phyloP scores from a whole-genome alignment of 2,797 vertebrate genomes.

The Lycodopsis pacificus region DNA sequence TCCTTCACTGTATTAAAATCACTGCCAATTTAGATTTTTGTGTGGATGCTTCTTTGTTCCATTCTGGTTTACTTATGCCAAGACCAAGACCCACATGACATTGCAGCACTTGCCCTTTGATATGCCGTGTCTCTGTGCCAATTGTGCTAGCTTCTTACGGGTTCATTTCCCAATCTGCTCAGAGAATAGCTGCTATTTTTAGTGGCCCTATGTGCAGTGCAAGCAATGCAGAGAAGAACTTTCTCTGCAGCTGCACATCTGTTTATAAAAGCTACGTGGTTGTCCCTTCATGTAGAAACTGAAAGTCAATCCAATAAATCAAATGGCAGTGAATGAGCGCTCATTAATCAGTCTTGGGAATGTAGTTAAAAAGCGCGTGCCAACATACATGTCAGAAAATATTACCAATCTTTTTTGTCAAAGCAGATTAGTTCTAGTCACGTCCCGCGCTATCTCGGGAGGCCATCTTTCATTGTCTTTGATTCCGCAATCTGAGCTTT shows the following conservation, averaged over 20 bases:
- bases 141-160: conserved; percentile 38
- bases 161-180: conserved; percentile 34
- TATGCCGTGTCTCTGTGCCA: conserved; percentile 43
- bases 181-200: conserved; percentile 28
- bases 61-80: conserved; percentile 43
- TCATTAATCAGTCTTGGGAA: conserved; percentile 55
- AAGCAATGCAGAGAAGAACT: conserved; percentile 21
- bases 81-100: conserved; percentile 48
- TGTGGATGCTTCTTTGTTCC: conserved; percentile 42
- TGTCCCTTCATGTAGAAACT: conserved; percentile 41
- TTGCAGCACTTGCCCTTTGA: conserved; percentile 41
- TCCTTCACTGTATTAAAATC: conserved; percentile 23
- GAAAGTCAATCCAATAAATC: conserved; percentile 50
- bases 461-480: conserved; percentile 78
- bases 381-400: conserved; percentile 57
- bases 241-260: conserved; percentile 32
- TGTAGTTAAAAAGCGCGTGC: conserved; percentile 38
- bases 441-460: conserved; percentile 65
- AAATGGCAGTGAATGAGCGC: conserved; percentile 30
- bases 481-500: conserved; percentile 77
- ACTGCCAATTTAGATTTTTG: conserved; percentile 36
- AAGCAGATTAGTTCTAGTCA: conserved; percentile 64
- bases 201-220: conserved; percentile 23
- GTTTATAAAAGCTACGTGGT: conserved; percentile 19
- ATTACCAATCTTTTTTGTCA: conserved; percentile 69